Conservation (phyloP, 2,888 invertebrate species). For the Idaea biselata region DNA sequence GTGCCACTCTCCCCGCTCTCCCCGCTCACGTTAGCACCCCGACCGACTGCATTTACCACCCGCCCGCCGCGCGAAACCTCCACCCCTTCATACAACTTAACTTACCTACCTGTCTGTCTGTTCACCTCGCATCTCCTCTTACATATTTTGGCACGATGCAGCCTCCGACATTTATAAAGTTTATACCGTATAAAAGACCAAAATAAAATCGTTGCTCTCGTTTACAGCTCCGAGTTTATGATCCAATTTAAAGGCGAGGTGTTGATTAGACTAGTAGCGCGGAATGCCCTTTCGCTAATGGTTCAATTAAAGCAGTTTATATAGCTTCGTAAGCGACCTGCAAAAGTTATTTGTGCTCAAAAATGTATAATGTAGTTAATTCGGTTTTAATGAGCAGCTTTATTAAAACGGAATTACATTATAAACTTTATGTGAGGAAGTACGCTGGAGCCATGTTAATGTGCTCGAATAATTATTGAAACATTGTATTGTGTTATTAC, state of each 20-base stretch:
- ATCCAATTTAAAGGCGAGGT: slow-evolving; percentile 52
- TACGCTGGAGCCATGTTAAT: slow-evolving; percentile 57
- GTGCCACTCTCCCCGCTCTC: slow-evolving; percentile 32
- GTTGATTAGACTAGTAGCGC: slow-evolving; percentile 59
- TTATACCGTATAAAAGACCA: slow-evolving; percentile 38
- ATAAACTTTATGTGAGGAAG: slow-evolving; percentile 62
- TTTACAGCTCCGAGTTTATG: slow-evolving; percentile 47
- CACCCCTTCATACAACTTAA: slow-evolving; percentile 47
- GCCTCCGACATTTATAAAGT: slow-evolving; percentile 32
- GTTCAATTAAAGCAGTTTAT: slow-evolving; percentile 70
- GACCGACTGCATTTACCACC: slow-evolving; percentile 80
- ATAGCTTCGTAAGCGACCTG: slow-evolving; percentile 68
- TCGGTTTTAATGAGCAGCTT: background rate
- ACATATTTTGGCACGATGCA: slow-evolving; percentile 44
- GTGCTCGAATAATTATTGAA: slow-evolving; percentile 53
- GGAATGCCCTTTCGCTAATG: slow-evolving; percentile 48
- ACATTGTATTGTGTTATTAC: slow-evolving; percentile 48
- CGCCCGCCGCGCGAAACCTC: slow-evolving; percentile 34
- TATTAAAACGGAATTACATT: slow-evolving; percentile 69
- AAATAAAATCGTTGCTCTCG: slow-evolving; percentile 34
- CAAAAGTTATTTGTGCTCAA: slow-evolving; percentile 67
- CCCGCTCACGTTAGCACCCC: slow-evolving; percentile 76
- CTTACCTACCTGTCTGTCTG: slow-evolving; percentile 60
- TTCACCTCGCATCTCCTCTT: slow-evolving; percentile 40
- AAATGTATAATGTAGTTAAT: background rate